These are phyloP conservation scores for Tenebrosternarchus preto DNA, from an alignment of 2,113 vertebrate genomes.

Conservation along the genomic window DNA sequence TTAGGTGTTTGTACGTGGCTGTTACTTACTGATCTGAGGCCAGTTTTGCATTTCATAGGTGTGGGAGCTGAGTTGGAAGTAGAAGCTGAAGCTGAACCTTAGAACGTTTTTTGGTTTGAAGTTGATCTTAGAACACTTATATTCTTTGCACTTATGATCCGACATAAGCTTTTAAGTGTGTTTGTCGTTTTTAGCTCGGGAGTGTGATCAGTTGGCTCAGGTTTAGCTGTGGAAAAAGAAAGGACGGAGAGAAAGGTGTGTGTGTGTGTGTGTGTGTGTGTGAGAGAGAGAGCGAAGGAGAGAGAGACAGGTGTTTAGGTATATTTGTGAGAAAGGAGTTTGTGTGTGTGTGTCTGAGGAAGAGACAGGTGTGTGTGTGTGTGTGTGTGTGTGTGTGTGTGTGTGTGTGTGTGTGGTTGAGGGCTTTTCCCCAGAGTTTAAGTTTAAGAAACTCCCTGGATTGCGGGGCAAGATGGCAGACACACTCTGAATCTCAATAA, in stretches of 20 bases:
- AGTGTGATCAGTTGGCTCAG: no score
- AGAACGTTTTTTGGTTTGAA: no score
- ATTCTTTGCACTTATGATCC: no score
- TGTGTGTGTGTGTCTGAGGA: conserved; percentile 21
- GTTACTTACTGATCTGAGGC: no score
- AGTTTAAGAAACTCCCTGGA: conserved; percentile 19
- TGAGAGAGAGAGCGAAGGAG: neutral
- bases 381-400: conserved; percentile 20
- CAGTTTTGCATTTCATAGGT: no score
- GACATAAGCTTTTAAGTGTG: no score
- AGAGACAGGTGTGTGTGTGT: neutral
- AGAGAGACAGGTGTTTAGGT: neutral
- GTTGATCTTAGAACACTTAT: no score
- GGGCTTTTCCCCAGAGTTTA: neutral
- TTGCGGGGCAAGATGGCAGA: conserved; percentile 3
- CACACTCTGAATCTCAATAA: conserved; percentile 41
- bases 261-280: conserved; percentile 6
- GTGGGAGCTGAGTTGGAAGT: no score
- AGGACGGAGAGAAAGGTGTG: neutral
- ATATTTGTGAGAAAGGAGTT: neutral
- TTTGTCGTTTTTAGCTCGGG: no score
- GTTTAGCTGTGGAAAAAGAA: no score
- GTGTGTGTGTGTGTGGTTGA: neutral
- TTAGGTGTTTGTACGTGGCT: no score
- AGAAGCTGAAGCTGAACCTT: no score